Base-by-base conservation (phyloP, 2,113 vertebrate genomes). In the Elephantulus edwardii region DNA sequence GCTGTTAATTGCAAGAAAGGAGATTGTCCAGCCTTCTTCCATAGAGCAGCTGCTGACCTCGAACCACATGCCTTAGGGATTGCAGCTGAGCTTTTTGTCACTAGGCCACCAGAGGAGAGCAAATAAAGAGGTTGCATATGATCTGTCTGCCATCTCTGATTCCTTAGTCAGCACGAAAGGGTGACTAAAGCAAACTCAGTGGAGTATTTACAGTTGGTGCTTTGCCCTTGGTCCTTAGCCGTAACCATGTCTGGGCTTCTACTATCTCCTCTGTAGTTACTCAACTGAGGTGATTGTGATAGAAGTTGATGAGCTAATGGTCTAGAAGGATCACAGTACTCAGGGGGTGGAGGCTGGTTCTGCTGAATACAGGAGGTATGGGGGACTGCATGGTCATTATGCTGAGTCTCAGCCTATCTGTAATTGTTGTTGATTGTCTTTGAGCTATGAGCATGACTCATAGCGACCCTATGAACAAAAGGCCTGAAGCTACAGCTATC, bases 151-250 rank as follows among this genome's bases (percentile, higher is more conserved):
- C 7, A 30, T 5, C 20, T 35, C 52, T 10, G 6, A 4, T 5
- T 71, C 26, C 26, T 64, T 24, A 4, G 17, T 12, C 46, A 8
- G 30, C 20, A 2, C 38, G 35, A 28, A 70, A 58, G 54, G 28
- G 6, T 33, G 24, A 13, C 6, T 8, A 7, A 8, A 72, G 56
- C 48, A 52, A 30, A 72, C 33, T 56, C 8, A 35, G 14, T 24
- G 5, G 2, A 17, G 10, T 17, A 1, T 5, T 22, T 35, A 33
- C 16, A 2, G 20, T 0, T 1, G 3, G 14, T 19, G 50, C 38
- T 30, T 54, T 10, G 46, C 22, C 3, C 28, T 26, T 68, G 58
- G 35, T 24, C 62, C 8, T 11, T 19, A 46, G 19, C 16, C 72
- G 24, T n/a, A 16, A 7, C 38, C 30, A 22, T 6, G 42, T n/a